Conservation (phyloP, 2,113 vertebrate species). For the Rhodinocichla rosea region DNA sequence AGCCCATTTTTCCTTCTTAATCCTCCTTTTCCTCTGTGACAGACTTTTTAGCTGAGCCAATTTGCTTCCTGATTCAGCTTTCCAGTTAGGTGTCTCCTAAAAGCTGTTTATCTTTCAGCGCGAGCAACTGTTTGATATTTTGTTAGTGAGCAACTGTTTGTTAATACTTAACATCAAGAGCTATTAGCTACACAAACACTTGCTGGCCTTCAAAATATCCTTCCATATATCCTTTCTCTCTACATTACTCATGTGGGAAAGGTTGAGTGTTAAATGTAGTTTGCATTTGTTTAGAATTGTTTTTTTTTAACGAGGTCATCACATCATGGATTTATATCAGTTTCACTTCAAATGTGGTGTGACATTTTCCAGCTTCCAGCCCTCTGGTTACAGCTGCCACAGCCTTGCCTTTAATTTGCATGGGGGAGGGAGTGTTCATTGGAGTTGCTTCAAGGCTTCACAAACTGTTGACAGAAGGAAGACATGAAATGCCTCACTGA, state of each 20-base stretch:
- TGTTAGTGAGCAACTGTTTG: neutral
- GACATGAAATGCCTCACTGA: conserved; percentile 45
- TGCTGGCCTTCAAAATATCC: neutral
- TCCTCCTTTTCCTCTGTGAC: neutral
- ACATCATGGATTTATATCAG: neutral
- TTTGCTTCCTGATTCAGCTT: neutral
- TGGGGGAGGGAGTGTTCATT: neutral
- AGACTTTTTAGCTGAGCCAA: neutral
- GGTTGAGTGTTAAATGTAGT: neutral
- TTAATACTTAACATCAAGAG: neutral
- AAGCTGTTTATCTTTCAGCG: neutral
- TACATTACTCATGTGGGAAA: neutral
- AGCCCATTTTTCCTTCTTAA: neutral
- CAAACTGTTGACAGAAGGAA: conserved; percentile 50
- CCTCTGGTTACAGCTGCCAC: neutral
- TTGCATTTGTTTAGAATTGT: neutral
- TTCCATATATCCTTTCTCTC: neutral
- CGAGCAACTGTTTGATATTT: neutral
- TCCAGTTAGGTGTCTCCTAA: neutral
- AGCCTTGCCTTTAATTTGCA: conserved; percentile 1
- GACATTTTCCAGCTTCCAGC: conserved; percentile 28
- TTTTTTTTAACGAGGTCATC: neutral
- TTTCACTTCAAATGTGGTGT: conserved; percentile 4
- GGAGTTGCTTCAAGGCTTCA: conserved; percentile 34
- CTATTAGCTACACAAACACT: neutral